phyloP scores from a whole-genome alignment of 2,113 vertebrate genomes.

The Bos taurus region ARS-UCD2.0 NC_037341.1:10790001-10790500 shows the following conservation, averaged over 20 bases:
- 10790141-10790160: background rate
- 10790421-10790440: background rate
- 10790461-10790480: background rate
- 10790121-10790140: background rate
- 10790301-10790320: background rate
- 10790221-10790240: background rate
- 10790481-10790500: background rate
- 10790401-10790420: background rate
- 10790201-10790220: background rate
- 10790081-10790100: background rate
- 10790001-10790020: background rate
- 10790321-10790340: background rate
- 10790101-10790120: background rate
- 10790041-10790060: background rate
- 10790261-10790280: background rate
- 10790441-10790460: background rate
- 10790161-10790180: background rate
- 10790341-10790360: background rate
- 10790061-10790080: background rate
- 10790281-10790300: background rate
- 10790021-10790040: background rate
- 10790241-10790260: accelerated
- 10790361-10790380: background rate
- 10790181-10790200: background rate
- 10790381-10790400: background rate